These are phyloP conservation scores for Drosophila recens DNA, from an alignment of 2,888 invertebrate genomes.

Conservation along the genomic window DNA sequence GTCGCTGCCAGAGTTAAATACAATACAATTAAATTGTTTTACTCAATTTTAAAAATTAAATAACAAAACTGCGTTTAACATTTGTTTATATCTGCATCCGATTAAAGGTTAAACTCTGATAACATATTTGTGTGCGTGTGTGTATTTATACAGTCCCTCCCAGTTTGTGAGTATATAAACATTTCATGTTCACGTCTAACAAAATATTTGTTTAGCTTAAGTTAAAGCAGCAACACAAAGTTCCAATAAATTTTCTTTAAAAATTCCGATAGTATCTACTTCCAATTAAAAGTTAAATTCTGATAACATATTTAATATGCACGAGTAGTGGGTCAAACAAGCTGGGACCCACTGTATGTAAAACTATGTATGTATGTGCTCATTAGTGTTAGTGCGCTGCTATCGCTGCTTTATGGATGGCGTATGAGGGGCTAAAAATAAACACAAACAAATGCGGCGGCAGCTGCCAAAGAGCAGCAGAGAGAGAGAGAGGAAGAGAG, in stretches of 20 bases:
- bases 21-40: too few relatives aligned
- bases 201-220: too few relatives aligned
- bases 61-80: not conserved
- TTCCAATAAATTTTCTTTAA: too few relatives aligned
- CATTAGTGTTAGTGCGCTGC: conserved; percentile 13
- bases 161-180: too few relatives aligned
- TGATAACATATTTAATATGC: not conserved
- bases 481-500: conserved; percentile 3
- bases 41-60: not conserved
- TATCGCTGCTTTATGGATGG: conserved; percentile 41
- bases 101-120: not conserved
- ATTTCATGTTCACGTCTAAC: too few relatives aligned
- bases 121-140: not conserved
- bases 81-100: not conserved
- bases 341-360: not conserved
- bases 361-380: not conserved
- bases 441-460: conserved; percentile 52
- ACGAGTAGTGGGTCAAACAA: not conserved
- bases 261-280: not conserved
- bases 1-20: too few relatives aligned
- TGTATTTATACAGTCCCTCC: too few relatives aligned
- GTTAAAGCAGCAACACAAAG: too few relatives aligned
- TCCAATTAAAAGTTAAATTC: not conserved
- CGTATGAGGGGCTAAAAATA: conserved; percentile 50
- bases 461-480: conserved; percentile 19